Percentiles rank a stretch among this genome's conserved stretches.
Conservation (phyloP, 2,113 vertebrate genomes). For the Eretmochelys imbricata region DNA sequence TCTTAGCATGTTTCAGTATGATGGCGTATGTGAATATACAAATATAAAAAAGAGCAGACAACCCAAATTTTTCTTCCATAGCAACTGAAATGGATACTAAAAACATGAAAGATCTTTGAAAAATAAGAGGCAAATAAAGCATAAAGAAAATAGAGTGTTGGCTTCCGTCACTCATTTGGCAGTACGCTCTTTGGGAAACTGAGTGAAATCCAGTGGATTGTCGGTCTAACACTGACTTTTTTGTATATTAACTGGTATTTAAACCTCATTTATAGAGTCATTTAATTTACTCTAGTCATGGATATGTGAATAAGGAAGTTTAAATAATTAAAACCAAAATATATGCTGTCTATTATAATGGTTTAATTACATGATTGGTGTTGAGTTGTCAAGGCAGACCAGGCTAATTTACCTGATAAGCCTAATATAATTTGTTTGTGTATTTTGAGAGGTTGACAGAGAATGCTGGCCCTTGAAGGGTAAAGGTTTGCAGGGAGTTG, state of each 20-base stretch:
- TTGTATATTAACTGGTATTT: not conserved
- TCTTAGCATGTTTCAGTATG: not conserved
- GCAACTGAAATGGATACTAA: not conserved
- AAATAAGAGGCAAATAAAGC: not conserved
- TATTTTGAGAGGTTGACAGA: not conserved
- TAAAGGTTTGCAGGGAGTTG: not conserved
- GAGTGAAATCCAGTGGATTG: slow-evolving; percentile 11
- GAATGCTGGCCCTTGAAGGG: not conserved
- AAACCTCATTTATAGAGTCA: slow-evolving; percentile 37
- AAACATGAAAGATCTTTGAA: not conserved
- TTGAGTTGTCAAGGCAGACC: not conserved
- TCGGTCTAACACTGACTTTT: not conserved
- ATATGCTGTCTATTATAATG: not conserved
- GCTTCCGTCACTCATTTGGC: not conserved
- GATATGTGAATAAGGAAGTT: not conserved
- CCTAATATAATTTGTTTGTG: not conserved
- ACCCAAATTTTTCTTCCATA: not conserved
- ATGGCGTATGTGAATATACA: not conserved
- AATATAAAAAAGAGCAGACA: not conserved
- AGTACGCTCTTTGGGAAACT: not conserved
- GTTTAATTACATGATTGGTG: not conserved
- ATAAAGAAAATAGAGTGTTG: not conserved
- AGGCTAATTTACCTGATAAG: not conserved
- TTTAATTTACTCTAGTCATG: not conserved
- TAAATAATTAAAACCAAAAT: not conserved